Conservation (phyloP, 2,113 vertebrate species). For the Mystacornis crossleyi region DNA sequence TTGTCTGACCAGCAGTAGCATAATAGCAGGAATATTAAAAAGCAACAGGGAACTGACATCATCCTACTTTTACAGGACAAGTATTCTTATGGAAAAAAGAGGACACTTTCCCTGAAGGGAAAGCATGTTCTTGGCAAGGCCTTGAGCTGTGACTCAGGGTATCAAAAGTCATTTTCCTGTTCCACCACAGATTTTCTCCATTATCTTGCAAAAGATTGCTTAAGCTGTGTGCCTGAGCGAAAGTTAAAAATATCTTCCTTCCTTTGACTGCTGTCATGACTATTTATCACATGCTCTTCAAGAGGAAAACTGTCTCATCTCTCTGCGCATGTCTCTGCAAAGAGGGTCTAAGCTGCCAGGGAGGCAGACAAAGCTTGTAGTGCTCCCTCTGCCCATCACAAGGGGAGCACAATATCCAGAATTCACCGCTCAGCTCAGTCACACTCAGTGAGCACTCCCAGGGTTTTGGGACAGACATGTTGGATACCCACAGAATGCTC, state of each 20-base stretch:
- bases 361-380: background rate
- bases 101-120: background rate
- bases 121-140: background rate
- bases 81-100: background rate
- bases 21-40: constrained; percentile 10
- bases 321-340: background rate
- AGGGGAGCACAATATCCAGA: background rate
- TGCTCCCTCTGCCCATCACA: background rate
- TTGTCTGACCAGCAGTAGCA: background rate
- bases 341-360: background rate
- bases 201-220: background rate
- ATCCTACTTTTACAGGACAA: background rate
- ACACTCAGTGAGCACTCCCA: background rate
- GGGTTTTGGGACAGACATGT: background rate
- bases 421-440: background rate
- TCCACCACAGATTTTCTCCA: background rate
- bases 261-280: background rate
- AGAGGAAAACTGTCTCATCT: background rate
- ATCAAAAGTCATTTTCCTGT: background rate
- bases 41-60: background rate
- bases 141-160: background rate
- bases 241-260: constrained; percentile 18
- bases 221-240: background rate
- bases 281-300: background rate
- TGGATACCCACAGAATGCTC: background rate